Evolutionary conservation across 2,797 vertebrate species (phyloP).

Genomic region (Ctenopoma kingsleyae): DNA sequence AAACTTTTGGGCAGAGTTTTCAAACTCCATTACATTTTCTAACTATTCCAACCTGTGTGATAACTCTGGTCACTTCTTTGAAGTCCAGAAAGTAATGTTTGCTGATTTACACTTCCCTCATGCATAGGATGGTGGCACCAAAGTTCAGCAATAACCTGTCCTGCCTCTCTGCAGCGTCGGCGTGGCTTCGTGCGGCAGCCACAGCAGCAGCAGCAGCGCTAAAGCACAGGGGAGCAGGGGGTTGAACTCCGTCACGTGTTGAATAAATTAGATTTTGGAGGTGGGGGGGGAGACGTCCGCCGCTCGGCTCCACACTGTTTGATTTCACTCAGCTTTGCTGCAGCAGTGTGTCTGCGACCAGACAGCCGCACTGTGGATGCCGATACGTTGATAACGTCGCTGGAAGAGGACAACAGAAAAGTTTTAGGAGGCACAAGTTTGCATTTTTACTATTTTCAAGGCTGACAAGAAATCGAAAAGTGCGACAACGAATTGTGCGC

Average conservation of each 20-base stretch:
- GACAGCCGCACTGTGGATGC: conserved; percentile 47
- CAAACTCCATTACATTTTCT: neutral
- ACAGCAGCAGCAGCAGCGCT: conserved; percentile 39
- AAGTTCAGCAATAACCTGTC: conserved; percentile 72
- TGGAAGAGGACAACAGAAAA: conserved; percentile 32
- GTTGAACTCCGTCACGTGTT: conserved; percentile 77
- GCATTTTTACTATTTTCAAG: neutral
- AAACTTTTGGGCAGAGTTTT: neutral
- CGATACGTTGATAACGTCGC: conserved; percentile 40
- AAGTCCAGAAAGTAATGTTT: neutral
- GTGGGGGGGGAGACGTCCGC: conserved; percentile 46
- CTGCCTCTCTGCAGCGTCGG: conserved; percentile 42
- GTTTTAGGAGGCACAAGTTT: conserved; percentile 47
- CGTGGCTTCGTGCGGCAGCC: conserved; percentile 50
- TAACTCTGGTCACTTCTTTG: no score
- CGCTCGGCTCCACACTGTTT: conserved; percentile 57
- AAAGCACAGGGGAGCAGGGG: conserved; percentile 50
- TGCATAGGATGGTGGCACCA: conserved; percentile 84
- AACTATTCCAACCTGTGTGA: neutral
- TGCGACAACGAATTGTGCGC: conserved; percentile 16
- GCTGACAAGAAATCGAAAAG: neutral
- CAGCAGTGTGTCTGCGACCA: conserved; percentile 54
- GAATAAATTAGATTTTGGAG: conserved; percentile 74
- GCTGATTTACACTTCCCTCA: conserved; percentile 70
- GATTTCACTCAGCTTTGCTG: conserved; percentile 66